Base-by-base conservation (phyloP, 2,888 invertebrate species). In the Loripinus fragilis region DNA sequence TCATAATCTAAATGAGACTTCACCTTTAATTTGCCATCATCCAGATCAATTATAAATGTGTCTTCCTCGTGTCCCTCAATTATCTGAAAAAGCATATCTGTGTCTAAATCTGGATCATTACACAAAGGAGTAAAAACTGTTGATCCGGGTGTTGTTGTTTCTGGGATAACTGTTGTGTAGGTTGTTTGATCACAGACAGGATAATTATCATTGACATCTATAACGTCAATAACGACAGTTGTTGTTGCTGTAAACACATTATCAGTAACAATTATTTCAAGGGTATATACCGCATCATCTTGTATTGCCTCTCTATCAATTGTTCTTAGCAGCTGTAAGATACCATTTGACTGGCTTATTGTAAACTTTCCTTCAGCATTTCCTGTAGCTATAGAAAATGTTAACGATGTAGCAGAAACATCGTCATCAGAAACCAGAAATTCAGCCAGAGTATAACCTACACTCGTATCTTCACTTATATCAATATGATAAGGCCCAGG, bases 181-280 rank as follows among this genome's bases (percentile, higher is more conserved):
- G 75, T 66, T 15, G 85, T 76, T 8, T 81, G 76, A 67, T 73
- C 80, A 69, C 89, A 89, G n/a, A 78, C 66, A 28, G 89, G 89
- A 5, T 74, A 81, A 23, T 88, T 89, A 67, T 90, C 89, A 80
- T 89, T 90, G 2, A 83, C 77, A 78, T 89, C 85, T n/a, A 60
- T 69, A 7, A 90, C 85, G 23, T 70, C 81, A n/a, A 90, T 76
- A 41, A 82, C 81, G 10, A 89, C 83, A 48, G 83, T 83, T 28
- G 88, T 82, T 1, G 85, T 85, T 10, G 83, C 85, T 7, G 85
- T 88, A 33, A 68, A 71, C 20, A 76, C 65, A 66, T 81, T 81
- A 71, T 90, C 90, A 12, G 86, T 65, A 8, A 89, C 89, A 33
- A 74, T 74, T 28, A 90, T 71, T 25, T 60, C 74, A 12, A 90